Percentiles rank a stretch among this genome's conserved stretches.
Conservation (phyloP, 92 coral and sea anemone species). For the Porites cylindrica region DNA sequence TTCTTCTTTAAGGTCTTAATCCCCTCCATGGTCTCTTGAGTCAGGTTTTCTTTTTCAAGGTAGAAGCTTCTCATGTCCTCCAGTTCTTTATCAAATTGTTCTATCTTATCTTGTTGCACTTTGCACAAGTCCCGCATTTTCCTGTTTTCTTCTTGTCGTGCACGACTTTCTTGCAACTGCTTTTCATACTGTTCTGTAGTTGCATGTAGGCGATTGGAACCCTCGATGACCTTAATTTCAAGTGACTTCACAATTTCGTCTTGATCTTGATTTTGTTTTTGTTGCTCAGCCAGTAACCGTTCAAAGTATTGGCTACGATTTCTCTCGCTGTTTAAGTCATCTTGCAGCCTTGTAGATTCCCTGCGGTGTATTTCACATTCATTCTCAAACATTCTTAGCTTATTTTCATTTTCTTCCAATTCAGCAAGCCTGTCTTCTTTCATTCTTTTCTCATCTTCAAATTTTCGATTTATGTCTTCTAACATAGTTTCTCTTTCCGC, state of each 20-base stretch:
- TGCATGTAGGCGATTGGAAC: constrained; percentile 51
- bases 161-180: constrained; percentile 39
- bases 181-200: constrained; percentile 54
- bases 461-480: constrained; percentile 2
- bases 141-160: constrained; percentile 42
- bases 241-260: constrained; percentile 61
- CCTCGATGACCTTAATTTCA: constrained; percentile 52
- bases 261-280: constrained; percentile 64
- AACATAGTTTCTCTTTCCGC: constrained; percentile 31
- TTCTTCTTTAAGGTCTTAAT: constrained; percentile 46
- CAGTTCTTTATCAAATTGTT: constrained; percentile 43
- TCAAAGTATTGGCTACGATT: constrained; percentile 32
- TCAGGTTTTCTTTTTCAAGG: constrained; percentile 61
- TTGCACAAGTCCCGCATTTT: constrained; percentile 47
- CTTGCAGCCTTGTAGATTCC: constrained; percentile 37
- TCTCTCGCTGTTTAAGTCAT: constrained; percentile 52
- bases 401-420: constrained; percentile 18
- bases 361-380: background rate
- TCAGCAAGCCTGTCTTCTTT: constrained; percentile 29
- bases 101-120: constrained; percentile 53
- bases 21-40: constrained; percentile 56
- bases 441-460: constrained; percentile 26
- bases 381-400: constrained; percentile 2
- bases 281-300: constrained; percentile 62
- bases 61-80: constrained; percentile 26